Conservation (phyloP, 2,797 vertebrate genomes). For the Hyperoplus immaculatus region DNA sequence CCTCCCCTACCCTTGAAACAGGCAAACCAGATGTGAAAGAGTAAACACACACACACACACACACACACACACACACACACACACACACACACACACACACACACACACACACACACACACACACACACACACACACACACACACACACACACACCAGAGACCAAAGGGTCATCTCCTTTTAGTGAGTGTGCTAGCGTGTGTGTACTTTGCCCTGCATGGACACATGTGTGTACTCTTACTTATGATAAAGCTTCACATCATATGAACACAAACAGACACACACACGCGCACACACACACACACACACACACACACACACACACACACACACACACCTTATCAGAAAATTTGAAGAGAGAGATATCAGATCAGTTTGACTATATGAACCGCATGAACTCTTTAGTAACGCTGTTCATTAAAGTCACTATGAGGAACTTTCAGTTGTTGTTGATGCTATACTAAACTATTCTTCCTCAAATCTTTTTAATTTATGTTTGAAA, state of each 20-base stretch:
- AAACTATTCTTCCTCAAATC: too few species aligned
- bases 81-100: too few species aligned
- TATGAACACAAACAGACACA: constrained; percentile 29
- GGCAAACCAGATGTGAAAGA: constrained; percentile 75
- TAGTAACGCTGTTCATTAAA: background rate
- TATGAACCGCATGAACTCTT: background rate
- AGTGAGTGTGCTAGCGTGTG: constrained; percentile 34
- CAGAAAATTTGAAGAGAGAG: too few species aligned
- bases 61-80: too few species aligned
- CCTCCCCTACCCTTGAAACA: constrained; percentile 33
- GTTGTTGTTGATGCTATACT: too few species aligned
- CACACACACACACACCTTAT: background rate
- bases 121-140: background rate
- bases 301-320: constrained; percentile 36
- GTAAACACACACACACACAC: background rate
- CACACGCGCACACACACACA: constrained; percentile 21
- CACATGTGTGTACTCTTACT: constrained; percentile 47
- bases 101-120: background rate
- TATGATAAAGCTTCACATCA: constrained; percentile 38
- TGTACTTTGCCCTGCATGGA: constrained; percentile 65
- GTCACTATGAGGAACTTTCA: background rate
- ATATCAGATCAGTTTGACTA: constrained; percentile 9
- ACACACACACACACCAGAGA: constrained; percentile 9
- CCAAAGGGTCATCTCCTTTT: constrained; percentile 14
- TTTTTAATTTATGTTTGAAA: too few species aligned